Base-by-base conservation (phyloP, 2,113 vertebrate genomes). In the Cygnus buccinator region DNA sequence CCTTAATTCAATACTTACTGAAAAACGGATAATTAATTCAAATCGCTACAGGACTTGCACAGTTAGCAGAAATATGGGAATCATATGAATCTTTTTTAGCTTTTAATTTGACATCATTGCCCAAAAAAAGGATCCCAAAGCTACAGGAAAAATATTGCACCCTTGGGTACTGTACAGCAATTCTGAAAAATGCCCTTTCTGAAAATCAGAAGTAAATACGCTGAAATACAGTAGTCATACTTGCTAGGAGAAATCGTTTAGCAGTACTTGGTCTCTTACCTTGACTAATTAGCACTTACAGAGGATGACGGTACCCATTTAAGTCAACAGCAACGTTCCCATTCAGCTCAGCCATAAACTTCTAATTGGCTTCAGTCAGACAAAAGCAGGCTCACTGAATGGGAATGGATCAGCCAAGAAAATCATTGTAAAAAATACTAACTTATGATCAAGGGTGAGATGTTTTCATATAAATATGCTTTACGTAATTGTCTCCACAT, bases 11-110 rank as follows among this genome's bases (percentile, higher is more conserved):
- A 22, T 59, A 41, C 48, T 65, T 89, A 62, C 52, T 58, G 74
- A 87, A 48, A 91, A 94, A 48, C 6, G 44, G 22, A 41, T 92
- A 89, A 86, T 91, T 75, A 61, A 75, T 90, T 93, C 52, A 75
- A 43, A 83, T 73, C 48, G 29, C 59, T 44, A 85, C 35, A 76
- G 50, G 22, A 66, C 29, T 92, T 66, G n/a, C 62, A 72, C 11
- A 52, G 29, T 79, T 79, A 70, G 58, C 62, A 91, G 71, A 61
- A 94, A n/a, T 14, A 11, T 68, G 71, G 48, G 46, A 62, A 54
- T 77, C n/a, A 4, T 14, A 58, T 31, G 31, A 71, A 55, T n/a
- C 23, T 63, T 16, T 61, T 37, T 76, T 84, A 75, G 26, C n/a
- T 94, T 92, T 89, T 62, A 82, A 89, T 68, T 3, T 54, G 44